These are phyloP conservation scores for Romanogobio albipinnatus DNA, from an alignment of 2,113 vertebrate species.

Conservation along the genomic window DNA sequence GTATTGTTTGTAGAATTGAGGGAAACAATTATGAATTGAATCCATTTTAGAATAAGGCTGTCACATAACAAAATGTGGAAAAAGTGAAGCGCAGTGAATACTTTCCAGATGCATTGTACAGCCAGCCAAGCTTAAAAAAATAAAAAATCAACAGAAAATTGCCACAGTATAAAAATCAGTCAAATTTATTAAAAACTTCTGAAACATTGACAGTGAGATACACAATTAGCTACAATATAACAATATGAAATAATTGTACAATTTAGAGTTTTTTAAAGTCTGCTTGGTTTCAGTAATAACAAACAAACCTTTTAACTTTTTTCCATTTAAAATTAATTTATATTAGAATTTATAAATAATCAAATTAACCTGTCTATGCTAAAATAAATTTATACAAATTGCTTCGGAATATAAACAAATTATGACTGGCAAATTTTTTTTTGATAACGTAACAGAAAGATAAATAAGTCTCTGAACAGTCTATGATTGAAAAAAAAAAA, in stretches of 20 bases:
- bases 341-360: not conserved
- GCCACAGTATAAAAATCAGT: not conserved
- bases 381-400: not conserved
- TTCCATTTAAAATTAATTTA: not conserved
- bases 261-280: not conserved
- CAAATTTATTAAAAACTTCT: not conserved
- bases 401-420: not conserved
- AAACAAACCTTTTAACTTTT: not conserved
- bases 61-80: too few species aligned
- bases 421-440: not conserved
- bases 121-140: not conserved
- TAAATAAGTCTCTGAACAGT: not conserved
- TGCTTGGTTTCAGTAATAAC: not conserved
- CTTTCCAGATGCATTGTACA: too few species aligned
- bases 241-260: not conserved
- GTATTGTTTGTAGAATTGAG: too few species aligned
- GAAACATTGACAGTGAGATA: not conserved
- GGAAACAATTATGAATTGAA: too few species aligned
- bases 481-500: not conserved
- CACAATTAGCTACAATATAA: not conserved
- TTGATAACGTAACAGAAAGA: not conserved
- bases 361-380: not conserved
- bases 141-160: not conserved
- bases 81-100: too few species aligned
- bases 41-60: too few species aligned